phyloP scores from a whole-genome alignment of 2,113 vertebrate genomes.

The Neodon shergylaensis region DNA sequence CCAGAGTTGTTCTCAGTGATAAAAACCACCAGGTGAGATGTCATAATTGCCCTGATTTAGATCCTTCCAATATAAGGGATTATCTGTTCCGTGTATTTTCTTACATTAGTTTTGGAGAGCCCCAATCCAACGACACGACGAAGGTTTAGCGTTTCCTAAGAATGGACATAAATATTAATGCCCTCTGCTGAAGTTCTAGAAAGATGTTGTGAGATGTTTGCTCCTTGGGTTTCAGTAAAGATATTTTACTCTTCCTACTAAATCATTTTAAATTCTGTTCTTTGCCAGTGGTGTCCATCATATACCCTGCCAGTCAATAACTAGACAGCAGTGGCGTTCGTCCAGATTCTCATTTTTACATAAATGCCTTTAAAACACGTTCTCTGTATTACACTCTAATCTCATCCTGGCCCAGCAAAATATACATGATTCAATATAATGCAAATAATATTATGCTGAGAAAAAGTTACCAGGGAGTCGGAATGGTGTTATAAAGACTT shows the following conservation, averaged over 20 bases:
- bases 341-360: slow-evolving; percentile 67
- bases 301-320: slow-evolving; percentile 51
- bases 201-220: slow-evolving; percentile 49
- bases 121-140: slow-evolving; percentile 13
- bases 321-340: slow-evolving; percentile 21
- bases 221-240: slow-evolving; percentile 60
- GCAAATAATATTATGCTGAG: slow-evolving; percentile 68
- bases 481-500: slow-evolving; percentile 67
- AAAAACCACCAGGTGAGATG: neutral
- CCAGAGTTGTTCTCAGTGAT: slow-evolving; percentile 42
- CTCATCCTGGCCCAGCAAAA: slow-evolving; percentile 72
- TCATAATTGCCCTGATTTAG: neutral
- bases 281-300: neutral
- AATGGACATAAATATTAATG: slow-evolving; percentile 67
- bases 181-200: slow-evolving; percentile 55
- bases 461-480: slow-evolving; percentile 71
- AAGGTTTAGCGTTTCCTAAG: slow-evolving; percentile 42
- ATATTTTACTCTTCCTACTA: slow-evolving; percentile 68
- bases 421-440: slow-evolving; percentile 61
- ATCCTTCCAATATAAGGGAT: neutral
- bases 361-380: slow-evolving; percentile 70
- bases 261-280: slow-evolving; percentile 62
- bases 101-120: slow-evolving; percentile 53
- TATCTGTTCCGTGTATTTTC: neutral
- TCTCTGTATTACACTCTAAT: slow-evolving; percentile 68